Evolutionary conservation across 1,140 invertebrate species (phyloP).

Genomic region (Glossosoma conforme): DNA sequence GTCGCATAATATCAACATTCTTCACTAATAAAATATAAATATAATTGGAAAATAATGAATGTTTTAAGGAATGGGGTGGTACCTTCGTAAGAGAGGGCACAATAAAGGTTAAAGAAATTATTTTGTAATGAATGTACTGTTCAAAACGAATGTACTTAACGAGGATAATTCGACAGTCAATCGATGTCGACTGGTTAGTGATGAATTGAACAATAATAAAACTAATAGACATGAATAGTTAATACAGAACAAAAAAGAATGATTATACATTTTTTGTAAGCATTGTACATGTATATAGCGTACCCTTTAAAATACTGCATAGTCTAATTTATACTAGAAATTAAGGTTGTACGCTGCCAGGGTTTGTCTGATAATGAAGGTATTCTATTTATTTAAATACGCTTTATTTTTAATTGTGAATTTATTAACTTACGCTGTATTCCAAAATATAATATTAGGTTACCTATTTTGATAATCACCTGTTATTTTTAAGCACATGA

Average conservation of each 20-base stretch:
- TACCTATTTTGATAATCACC: too few relatives aligned
- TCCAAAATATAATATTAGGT: too few relatives aligned
- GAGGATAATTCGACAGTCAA: slow-evolving; percentile 10
- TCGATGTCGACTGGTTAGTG: slow-evolving; percentile 19
- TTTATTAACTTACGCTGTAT: too few relatives aligned
- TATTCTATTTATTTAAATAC: not conserved
- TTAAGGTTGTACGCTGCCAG: slow-evolving; percentile 18
- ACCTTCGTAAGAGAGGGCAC: too few relatives aligned
- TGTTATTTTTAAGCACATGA: too few relatives aligned
- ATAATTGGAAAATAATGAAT: too few relatives aligned
- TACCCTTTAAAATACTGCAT: slow-evolving; percentile 5
- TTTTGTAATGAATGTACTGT: not conserved
- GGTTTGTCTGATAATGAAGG: slow-evolving; percentile 5
- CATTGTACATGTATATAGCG: not conserved
- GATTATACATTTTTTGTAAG: slow-evolving; percentile 16
- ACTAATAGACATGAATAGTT: slow-evolving; percentile 16
- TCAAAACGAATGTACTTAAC: too few relatives aligned
- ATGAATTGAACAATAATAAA: slow-evolving; percentile 24
- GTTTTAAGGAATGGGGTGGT: too few relatives aligned
- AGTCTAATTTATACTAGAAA: slow-evolving; percentile 2
- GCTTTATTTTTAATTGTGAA: too few relatives aligned
- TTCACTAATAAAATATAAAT: too few relatives aligned
- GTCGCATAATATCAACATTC: too few relatives aligned
- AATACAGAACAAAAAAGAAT: slow-evolving; percentile 14
- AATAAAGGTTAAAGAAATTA: too few relatives aligned